phyloP scores from a whole-genome alignment of 2,888 invertebrate species.

The Pachycephus smyrnensis region DNA sequence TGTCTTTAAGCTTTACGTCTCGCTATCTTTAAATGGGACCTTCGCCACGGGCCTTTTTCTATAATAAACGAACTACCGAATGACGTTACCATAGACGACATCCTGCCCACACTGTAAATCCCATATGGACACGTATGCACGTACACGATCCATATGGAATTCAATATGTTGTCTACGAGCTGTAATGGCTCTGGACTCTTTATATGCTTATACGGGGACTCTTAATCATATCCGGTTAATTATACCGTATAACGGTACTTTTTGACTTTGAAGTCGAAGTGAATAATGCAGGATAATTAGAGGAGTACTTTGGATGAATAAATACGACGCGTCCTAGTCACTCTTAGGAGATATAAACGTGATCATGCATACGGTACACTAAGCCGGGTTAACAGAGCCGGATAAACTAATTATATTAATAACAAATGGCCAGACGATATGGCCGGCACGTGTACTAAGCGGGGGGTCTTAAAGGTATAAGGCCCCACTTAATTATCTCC shows the following conservation, averaged over 20 bases:
- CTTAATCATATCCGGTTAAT: not conserved
- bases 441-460: conserved; percentile 1
- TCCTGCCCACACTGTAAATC: not conserved
- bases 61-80: conserved; percentile 24
- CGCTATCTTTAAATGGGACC: not conserved
- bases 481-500: conserved; percentile 35
- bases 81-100: not conserved
- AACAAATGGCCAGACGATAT: conserved; percentile 2
- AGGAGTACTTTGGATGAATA: not conserved
- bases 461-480: conserved; percentile 14
- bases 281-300: not conserved
- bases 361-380: not conserved
- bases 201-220: not conserved
- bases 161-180: not conserved
- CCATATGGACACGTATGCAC: not conserved
- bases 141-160: not conserved
- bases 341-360: not conserved
- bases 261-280: not conserved
- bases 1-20: not conserved
- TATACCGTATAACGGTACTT: not conserved
- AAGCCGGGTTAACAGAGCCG: not conserved
- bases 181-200: not conserved
- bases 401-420: conserved; percentile 3
- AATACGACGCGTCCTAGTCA: not conserved
- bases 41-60: not conserved